phyloP scores from a whole-genome alignment of 2,797 vertebrate genomes.

The Chelon labrosus region DNA sequence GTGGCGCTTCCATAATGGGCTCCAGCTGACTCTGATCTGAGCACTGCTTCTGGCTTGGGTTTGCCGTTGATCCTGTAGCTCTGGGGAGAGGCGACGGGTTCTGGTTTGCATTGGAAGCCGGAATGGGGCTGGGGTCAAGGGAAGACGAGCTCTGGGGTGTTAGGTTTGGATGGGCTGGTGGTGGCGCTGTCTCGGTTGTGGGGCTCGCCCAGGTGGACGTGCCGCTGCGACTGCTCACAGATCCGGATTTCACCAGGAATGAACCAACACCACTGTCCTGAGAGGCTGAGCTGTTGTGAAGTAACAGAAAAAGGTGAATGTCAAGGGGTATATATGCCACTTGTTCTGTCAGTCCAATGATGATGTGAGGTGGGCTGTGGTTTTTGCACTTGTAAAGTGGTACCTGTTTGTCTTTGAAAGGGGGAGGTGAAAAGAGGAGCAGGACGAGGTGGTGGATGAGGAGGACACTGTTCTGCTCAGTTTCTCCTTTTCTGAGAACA shows the following conservation, averaged over 20 bases:
- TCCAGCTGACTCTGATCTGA: slow-evolving; percentile 61
- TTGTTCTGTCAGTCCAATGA: not conserved
- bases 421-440: slow-evolving; percentile 55
- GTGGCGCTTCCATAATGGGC: slow-evolving; percentile 60
- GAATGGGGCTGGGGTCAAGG: not conserved
- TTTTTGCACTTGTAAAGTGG: not conserved
- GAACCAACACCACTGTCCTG: slow-evolving; percentile 57
- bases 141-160: slow-evolving; percentile 30
- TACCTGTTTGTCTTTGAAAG: slow-evolving; percentile 82
- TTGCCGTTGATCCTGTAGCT: not conserved
- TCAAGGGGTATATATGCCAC: no score
- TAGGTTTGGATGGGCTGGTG: slow-evolving; percentile 25
- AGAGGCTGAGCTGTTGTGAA: slow-evolving; percentile 65
- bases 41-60: slow-evolving; percentile 48
- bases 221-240: slow-evolving; percentile 56
- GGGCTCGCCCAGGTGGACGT: slow-evolving; percentile 70
- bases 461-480: slow-evolving; percentile 59
- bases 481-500: slow-evolving; percentile 48
- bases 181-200: slow-evolving; percentile 11
- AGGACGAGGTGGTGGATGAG: slow-evolving; percentile 62
- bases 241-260: slow-evolving; percentile 62
- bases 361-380: not conserved
- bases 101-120: slow-evolving; percentile 8
- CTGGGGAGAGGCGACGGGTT: slow-evolving; percentile 2
- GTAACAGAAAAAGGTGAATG: not conserved